These are phyloP conservation scores for Hipposideros larvatus DNA, from an alignment of 2,797 vertebrate species.

Conservation along the genomic window DNA sequence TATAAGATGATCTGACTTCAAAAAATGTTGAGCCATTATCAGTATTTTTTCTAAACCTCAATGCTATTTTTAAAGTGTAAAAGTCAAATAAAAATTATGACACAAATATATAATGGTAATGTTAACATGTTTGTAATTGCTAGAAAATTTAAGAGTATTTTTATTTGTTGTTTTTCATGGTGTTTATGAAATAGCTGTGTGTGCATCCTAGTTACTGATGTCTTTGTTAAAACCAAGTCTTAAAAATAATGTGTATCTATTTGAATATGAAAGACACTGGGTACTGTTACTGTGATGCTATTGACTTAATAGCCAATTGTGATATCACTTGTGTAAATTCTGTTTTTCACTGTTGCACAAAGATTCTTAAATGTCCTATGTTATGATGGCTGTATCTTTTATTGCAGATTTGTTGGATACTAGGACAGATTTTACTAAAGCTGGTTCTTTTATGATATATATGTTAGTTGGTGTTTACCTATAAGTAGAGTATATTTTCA, in stretches of 20 bases:
- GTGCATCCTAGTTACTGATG: background rate
- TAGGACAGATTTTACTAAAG: background rate
- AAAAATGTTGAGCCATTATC: constrained; percentile 77
- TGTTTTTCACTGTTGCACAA: constrained; percentile 31
- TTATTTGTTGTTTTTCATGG: background rate
- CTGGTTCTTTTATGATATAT: background rate
- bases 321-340: constrained; percentile 49
- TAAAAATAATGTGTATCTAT: constrained; percentile 46
- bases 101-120: background rate
- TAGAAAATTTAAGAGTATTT: constrained; percentile 26
- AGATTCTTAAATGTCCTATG: background rate
- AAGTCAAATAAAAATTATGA: constrained; percentile 10
- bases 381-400: background rate
- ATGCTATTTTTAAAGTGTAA: constrained; percentile 68
- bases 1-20: constrained; percentile 23
- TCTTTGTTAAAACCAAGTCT: constrained; percentile 31
- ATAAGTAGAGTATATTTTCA: constrained; percentile 1
- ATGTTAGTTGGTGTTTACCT: background rate
- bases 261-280: constrained; percentile 80
- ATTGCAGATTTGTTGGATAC: background rate
- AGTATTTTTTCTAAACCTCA: constrained; percentile 85
- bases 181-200: constrained; percentile 56
- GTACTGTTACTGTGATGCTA: constrained; percentile 66
- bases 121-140: constrained; percentile 51
- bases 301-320: constrained; percentile 30